Percentiles rank a stretch among this genome's conserved stretches.
Conservation (phyloP, 2,888 invertebrate species). For the Amiota minor region DNA sequence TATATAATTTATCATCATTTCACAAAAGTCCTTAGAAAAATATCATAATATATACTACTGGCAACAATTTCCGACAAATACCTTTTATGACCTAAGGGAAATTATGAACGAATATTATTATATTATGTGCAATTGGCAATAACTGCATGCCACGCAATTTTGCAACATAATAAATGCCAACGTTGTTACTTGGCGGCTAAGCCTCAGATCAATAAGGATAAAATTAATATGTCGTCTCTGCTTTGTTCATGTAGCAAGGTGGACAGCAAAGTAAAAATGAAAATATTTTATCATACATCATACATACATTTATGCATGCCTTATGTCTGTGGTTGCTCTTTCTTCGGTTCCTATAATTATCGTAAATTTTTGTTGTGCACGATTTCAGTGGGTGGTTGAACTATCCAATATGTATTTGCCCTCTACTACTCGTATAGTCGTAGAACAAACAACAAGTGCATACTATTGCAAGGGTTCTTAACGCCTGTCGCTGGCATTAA, state of each 20-base stretch:
- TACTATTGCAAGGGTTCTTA: background rate
- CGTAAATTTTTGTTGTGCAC: constrained; percentile 60
- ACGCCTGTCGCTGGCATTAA: constrained; percentile 49
- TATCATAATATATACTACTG: background rate
- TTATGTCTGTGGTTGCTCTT: background rate
- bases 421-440: background rate
- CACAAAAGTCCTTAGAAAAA: constrained; percentile 11
- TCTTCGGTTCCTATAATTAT: constrained; percentile 50
- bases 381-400: constrained; percentile 42
- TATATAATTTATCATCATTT: constrained; percentile 10
- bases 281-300: constrained; percentile 43
- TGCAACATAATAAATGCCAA: constrained; percentile 8
- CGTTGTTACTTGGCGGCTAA: background rate
- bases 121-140: background rate
- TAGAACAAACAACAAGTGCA: constrained; percentile 5
- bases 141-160: constrained; percentile 6
- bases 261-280: background rate
- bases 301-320: background rate
- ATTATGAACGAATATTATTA: background rate
- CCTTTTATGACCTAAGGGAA: background rate
- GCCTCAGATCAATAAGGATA: constrained; percentile 60
- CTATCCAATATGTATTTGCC: background rate
- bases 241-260: background rate
- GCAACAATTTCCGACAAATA: constrained; percentile 4
- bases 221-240: constrained; percentile 49